phyloP scores from a whole-genome alignment of 2,888 invertebrate species.

The Mactromeris polynyma region DNA sequence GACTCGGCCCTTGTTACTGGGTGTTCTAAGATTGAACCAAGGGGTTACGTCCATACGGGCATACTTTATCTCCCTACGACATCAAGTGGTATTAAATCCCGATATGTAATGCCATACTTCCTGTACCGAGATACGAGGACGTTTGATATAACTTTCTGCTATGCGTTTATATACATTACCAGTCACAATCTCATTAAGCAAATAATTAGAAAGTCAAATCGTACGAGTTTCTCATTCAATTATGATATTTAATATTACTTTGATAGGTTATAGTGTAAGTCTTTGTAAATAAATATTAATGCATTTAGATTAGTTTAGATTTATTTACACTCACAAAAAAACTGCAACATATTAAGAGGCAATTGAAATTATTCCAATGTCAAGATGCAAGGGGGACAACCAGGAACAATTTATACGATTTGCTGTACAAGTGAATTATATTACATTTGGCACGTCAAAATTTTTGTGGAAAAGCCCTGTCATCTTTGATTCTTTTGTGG shows the following conservation, averaged over 20 bases:
- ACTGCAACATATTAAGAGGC: not conserved
- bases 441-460: no score
- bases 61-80: not conserved
- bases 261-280: not conserved
- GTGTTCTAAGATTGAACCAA: not conserved
- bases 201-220: constrained; percentile 5
- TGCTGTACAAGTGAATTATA: no score
- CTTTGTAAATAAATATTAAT: constrained; percentile 7
- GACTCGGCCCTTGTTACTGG: not conserved
- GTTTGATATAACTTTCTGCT: not conserved
- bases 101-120: not conserved
- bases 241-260: not conserved
- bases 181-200: not conserved
- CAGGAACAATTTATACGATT: no score
- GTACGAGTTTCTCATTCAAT: not conserved
- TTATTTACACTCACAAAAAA: not conserved
- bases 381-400: not conserved
- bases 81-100: not conserved
- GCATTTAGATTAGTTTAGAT: not conserved
- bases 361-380: not conserved
- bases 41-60: not conserved
- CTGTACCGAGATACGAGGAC: not conserved
- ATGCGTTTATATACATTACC: not conserved
- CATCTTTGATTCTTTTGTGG: no score
- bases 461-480: no score